Percentiles rank a stretch among this genome's conserved stretches.
Conservation (phyloP, 2,113 vertebrate species). For the Petaurus breviceps region DNA sequence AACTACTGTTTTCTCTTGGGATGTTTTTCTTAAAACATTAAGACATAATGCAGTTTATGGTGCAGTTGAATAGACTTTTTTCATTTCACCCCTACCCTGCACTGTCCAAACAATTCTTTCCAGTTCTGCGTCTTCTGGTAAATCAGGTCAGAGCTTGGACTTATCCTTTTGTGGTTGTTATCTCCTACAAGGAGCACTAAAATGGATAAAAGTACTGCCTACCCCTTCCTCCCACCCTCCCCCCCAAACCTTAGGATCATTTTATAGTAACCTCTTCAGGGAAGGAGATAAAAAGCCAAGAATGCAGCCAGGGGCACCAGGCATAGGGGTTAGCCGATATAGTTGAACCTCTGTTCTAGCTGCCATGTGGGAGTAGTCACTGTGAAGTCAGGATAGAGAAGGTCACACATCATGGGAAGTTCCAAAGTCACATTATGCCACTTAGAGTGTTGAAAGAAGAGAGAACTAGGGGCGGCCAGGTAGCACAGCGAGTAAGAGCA, state of each 20-base stretch:
- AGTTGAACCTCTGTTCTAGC: neutral
- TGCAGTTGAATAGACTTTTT: neutral
- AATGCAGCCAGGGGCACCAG: neutral
- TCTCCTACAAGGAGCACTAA: neutral
- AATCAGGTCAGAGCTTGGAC: neutral
- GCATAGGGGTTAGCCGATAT: neutral
- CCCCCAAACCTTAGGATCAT: neutral
- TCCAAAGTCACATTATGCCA: neutral
- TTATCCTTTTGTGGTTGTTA: neutral
- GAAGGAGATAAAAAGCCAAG: neutral
- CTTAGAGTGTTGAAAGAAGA: neutral
- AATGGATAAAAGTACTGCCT: neutral
- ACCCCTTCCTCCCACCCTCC: too few species aligned
- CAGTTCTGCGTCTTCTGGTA: neutral
- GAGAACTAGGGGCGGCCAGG: too few species aligned
- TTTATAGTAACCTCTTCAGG: neutral
- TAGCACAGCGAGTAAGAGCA: too few species aligned
- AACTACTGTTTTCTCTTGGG: neutral
- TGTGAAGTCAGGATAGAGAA: neutral
- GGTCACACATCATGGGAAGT: neutral
- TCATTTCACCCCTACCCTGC: neutral
- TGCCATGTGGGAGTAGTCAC: neutral
- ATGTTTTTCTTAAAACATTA: neutral
- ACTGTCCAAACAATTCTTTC: neutral
- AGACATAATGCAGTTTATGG: neutral